Percentiles rank a stretch among this genome's conserved stretches.
Evolutionary conservation across 2,113 vertebrate genomes (phyloP).

Genomic region (Otus sunia): DNA sequence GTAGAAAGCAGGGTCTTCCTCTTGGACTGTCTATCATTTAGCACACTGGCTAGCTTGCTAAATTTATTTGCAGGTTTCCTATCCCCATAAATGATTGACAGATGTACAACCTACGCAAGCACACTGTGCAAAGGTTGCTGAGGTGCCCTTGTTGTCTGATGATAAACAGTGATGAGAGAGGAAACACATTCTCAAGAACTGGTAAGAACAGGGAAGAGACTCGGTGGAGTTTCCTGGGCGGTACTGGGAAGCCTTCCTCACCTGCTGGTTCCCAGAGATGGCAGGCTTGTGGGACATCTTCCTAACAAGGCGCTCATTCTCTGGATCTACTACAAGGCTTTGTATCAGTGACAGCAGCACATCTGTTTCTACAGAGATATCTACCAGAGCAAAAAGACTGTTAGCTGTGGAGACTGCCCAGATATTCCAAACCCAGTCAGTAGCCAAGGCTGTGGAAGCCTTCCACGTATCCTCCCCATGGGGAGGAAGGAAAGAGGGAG

Average conservation of each 20-base stretch:
- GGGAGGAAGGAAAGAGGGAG: background rate
- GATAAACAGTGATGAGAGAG: background rate
- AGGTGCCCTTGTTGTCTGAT: background rate
- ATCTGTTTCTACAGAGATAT: slow-evolving; percentile 64
- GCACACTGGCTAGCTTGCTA: background rate
- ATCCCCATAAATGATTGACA: background rate
- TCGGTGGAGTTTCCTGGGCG: background rate
- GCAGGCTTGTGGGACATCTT: slow-evolving; percentile 59
- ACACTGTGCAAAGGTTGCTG: background rate
- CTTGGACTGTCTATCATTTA: rapidly evolving
- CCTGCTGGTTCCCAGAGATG: slow-evolving; percentile 3
- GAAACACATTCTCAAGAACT: background rate
- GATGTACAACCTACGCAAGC: background rate
- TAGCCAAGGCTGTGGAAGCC: background rate
- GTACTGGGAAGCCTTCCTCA: background rate
- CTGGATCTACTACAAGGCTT: slow-evolving; percentile 39
- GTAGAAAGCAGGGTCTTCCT: background rate
- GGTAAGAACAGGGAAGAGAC: background rate
- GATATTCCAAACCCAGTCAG: background rate
- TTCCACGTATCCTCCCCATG: rapidly evolving
- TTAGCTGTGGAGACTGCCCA: background rate
- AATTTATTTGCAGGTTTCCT: background rate
- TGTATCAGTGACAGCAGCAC: slow-evolving; percentile 68
- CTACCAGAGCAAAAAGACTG: background rate
- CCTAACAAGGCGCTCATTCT: slow-evolving; percentile 42